These are phyloP conservation scores for Cyprinodon diabolis DNA, from an alignment of 2,797 vertebrate genomes.

Conservation along the genomic window DNA sequence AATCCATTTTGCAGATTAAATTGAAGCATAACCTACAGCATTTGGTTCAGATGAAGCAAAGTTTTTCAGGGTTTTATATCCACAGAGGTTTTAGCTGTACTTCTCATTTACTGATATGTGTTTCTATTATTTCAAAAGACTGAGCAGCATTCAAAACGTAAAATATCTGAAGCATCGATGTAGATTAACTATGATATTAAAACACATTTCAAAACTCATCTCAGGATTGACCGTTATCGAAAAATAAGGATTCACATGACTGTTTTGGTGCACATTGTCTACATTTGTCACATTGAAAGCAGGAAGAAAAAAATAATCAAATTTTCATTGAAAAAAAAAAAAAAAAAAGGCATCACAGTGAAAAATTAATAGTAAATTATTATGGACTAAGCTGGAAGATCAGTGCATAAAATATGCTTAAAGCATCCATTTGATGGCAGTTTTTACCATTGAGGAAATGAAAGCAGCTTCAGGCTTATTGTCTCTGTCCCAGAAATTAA, in stretches of 20 bases:
- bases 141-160: constrained; percentile 5
- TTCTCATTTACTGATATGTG: neutral
- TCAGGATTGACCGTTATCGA: neutral
- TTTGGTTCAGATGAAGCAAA: constrained; percentile 1
- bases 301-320: constrained; percentile 10
- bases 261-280: neutral
- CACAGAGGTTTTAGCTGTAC: neutral
- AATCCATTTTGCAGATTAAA: neutral
- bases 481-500: constrained; percentile 36
- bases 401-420: constrained; percentile 19
- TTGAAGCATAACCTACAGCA: neutral
- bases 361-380: constrained; percentile 7
- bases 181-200: neutral
- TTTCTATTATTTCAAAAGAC: constrained; percentile 1
- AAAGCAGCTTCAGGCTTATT: constrained; percentile 7
- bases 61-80: neutral
- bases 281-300: constrained; percentile 4
- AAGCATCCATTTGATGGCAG: neutral
- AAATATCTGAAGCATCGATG: neutral
- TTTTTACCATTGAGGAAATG: constrained; percentile 16
- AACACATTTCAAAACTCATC: constrained; percentile 13
- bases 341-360: neutral
- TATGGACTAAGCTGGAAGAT: neutral
- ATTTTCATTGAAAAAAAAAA: constrained; percentile 2
- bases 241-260: constrained; percentile 23